A percentile compares a stretch with the other conserved stretches of the same genome.
Conservation (phyloP, 2,113 vertebrate genomes). For the Zosterops hypoxanthus region DNA sequence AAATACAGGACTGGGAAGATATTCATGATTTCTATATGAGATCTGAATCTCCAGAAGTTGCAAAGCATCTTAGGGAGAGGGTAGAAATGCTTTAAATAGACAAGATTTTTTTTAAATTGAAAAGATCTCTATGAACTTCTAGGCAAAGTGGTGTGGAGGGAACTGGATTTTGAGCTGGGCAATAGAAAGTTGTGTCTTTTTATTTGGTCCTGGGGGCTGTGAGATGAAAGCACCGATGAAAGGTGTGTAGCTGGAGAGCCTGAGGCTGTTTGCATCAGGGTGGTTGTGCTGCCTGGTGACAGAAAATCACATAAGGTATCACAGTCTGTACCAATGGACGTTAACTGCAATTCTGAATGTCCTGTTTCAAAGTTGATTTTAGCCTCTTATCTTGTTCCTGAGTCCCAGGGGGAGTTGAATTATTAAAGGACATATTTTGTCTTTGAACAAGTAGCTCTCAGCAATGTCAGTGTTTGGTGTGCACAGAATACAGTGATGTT, state of each 20-base stretch:
- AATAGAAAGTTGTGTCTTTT: neutral
- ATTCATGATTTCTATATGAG: neutral
- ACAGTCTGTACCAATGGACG: fast-evolving
- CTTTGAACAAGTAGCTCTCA: neutral
- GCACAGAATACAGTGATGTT: neutral
- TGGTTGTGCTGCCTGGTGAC: neutral
- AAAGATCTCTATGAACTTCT: neutral
- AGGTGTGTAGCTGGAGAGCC: neutral
- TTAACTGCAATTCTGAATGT: neutral
- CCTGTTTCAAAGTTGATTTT: neutral
- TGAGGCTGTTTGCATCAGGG: neutral
- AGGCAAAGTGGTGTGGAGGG: neutral
- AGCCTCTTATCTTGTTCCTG: neutral
- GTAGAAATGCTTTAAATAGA: neutral
- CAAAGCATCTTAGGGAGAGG: neutral
- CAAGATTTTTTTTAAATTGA: neutral
- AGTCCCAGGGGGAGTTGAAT: neutral
- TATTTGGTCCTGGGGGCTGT: neutral
- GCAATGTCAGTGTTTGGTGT: neutral
- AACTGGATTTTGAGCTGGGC: neutral
- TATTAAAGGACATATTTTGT: neutral
- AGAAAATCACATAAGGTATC: neutral
- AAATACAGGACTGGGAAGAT: neutral
- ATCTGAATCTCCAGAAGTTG: neutral
- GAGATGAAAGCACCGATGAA: neutral